phyloP scores from a whole-genome alignment of 2,797 vertebrate species.

The Pseudochaenichthys georgianus region DNA sequence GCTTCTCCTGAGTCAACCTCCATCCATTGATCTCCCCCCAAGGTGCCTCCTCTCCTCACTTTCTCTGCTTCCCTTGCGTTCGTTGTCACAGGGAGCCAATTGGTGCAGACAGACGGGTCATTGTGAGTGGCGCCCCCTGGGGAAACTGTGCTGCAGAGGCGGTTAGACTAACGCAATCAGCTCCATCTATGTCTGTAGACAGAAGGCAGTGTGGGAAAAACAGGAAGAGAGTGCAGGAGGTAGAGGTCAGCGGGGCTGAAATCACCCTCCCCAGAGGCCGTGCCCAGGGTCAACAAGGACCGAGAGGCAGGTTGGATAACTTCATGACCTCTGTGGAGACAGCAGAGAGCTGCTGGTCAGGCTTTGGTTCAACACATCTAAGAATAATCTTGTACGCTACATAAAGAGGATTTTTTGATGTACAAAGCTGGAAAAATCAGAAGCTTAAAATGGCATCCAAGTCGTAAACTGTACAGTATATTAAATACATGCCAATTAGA shows the following conservation, averaged over 20 bases:
- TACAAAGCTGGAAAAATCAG: neutral
- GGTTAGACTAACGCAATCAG: slow-evolving; percentile 71
- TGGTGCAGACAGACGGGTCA: slow-evolving; percentile 55
- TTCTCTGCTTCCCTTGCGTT: slow-evolving; percentile 50
- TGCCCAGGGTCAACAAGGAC: slow-evolving; percentile 40
- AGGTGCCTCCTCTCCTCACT: slow-evolving; percentile 59
- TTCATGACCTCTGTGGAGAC: slow-evolving; percentile 34
- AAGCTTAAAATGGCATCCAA: too few relatives aligned
- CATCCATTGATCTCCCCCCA: slow-evolving; percentile 65
- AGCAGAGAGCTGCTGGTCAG: slow-evolving; percentile 21
- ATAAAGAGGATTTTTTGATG: neutral
- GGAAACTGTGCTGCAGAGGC: slow-evolving; percentile 41
- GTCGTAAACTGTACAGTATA: neutral
- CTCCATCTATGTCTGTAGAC: slow-evolving; percentile 62
- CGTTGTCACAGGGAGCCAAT: slow-evolving; percentile 40
- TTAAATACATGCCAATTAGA: neutral
- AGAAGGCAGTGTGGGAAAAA: slow-evolving; percentile 44
- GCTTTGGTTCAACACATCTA: slow-evolving; percentile 10
- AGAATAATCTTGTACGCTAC: neutral
- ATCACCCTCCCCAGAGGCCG: slow-evolving; percentile 59
- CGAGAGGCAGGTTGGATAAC: slow-evolving; percentile 29
- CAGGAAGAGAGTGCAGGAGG: slow-evolving; percentile 39
- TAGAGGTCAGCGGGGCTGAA: slow-evolving; percentile 65
- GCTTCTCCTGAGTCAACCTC: slow-evolving; percentile 81
- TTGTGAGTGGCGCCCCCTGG: slow-evolving; percentile 60